Base-by-base conservation (phyloP, 1,140 invertebrate species). In the Lordiphosa stackelbergi region DNA sequence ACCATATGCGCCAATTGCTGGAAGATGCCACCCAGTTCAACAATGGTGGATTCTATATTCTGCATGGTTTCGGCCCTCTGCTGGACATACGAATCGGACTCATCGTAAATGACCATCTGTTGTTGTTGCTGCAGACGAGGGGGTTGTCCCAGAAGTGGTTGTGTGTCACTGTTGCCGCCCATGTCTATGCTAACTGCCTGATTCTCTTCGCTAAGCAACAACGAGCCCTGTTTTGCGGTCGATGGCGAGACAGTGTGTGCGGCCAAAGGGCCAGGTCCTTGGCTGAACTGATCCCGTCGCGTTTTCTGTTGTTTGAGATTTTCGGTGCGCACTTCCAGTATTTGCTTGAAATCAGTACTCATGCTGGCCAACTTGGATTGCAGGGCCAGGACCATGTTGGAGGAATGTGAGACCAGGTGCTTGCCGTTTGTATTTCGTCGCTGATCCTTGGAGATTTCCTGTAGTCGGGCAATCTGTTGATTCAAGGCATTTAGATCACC, bases 1-100 rank as follows among this genome's bases (percentile, higher is more conserved):
- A 99, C 97, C 96, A 99, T 98, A 85, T 96, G 94, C 12, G 98
- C 97, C 65, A 99, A 89, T 88, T 99, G 98, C 85, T 96, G 95
- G 87, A 99, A 99, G 86, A 99, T 99, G 38, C 95, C 95, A 5
- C 98, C 98, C n/a, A 99, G 89, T 89, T 99, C 98, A 10, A 99
- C 96, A 84, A 99, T 99, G 24, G 98, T 99, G 8, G 96, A 96
- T 89, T 99, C 98, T 83, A 99, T 99, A 88, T 96, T 98, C 88
- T 99, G 96, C 97, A 99, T 99, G 0, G 97, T 97, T 86, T 98
- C 96, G 34, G 96, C 96, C 73, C 98, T 90, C 85, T 94, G 95
- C 84, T 96, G 94, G 16, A 98, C 91, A 90, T 98, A 99, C 16
- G 93, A 90, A 84, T 98, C 96, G 16, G 93, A 93, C 84, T 96